Evolutionary conservation across 2,888 invertebrate species (phyloP), one percentile per base, ranked within the genome.

Genomic region (Diarsia brunnea): DNA sequence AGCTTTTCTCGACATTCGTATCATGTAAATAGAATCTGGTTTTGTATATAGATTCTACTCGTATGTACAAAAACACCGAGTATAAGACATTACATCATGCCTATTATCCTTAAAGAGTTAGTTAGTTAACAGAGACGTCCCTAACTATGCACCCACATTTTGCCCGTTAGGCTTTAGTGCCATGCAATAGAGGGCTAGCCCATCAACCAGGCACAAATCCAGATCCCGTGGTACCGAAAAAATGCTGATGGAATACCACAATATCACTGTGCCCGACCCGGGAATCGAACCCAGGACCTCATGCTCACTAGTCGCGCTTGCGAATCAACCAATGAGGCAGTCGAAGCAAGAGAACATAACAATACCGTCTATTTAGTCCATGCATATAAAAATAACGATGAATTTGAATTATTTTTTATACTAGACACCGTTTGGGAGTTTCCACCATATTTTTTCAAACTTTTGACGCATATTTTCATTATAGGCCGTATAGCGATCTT

Each of bases 401-500:
- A 38, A 61, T 61, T 31, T 21, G 4, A 38, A 55, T 27, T 10
- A 43, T 16, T 21, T 43, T 43, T 21, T 16, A 45, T 74, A 78
- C 69, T n/a, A 67, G 19, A 21, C 51, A 16, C 53, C 31, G 7
- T 38, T 82, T 64, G 7, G n/a, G 24, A 47, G 3, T 16, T 64
- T 12, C 2, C 43, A 38, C 58, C 14, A 3, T 47, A 51, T 70
- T 67, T 76, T 74, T 77, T 60, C n/a, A 63, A 55, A 70, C 19
- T 14, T 24, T 66, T 70, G n/a, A 38, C 38, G 45, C 24, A 64
- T 64, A 67, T 80, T 70, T 82, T 60, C 24, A 24, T 45, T 27
- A 31, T 24, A 11, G 38, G 14, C 31, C 27, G 14, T 24, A 58
- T 43, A 45, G 16, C 58, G 19, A 74, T 63, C 11, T 66, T 66